Base-by-base conservation (phyloP, 2,797 vertebrate species). In the Ceryle rudis region DNA sequence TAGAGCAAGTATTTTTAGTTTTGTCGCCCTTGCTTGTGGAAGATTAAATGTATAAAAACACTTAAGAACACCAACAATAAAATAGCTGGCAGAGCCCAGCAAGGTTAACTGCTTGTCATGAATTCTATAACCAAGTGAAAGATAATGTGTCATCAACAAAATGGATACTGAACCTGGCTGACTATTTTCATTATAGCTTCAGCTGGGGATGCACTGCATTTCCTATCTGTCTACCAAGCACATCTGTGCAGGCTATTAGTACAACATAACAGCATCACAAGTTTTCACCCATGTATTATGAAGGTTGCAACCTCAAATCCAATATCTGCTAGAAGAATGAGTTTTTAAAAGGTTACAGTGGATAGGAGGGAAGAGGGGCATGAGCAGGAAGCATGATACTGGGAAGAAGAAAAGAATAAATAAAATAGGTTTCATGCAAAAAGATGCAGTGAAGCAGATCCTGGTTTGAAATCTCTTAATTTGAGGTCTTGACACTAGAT, bases 151-250 rank as follows among this genome's bases (percentile, higher is more conserved):
- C 18, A 72, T n/a, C 37, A 35, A 9, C 49, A 71, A 69, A 65
- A 69, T 7, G 14, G 20, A n/a, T 73, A 6, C 29, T 41, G 55
- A 42, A 17, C 37, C 39, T 29, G 25, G 16, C 25, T 67, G 49
- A 22, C 29, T 55, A 23, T 72, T 69, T 52, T 49, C 42, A 5
- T 13, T 39, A 41, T 44, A 15, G 37, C 17, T 64, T 86, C 64
- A 52, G 17, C 1, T 44, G 60, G 4, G 18, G 15, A 10, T 41
- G 69, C 33, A 23, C 46, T 62, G 26, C 0, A 0, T 52, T 12
- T 35, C 57, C 35, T 47, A 17, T 14, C 25, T 15, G 14, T 51
- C 35, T 33, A 28, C 55, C 51, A 21, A 11, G 29, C 49, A 31
- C 41, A 25, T 9, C 49, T 1, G 0, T 35, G 33, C n/a, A 57